Conservation (phyloP, 1,140 invertebrate species). For the Chlorops oryzae region DNA sequence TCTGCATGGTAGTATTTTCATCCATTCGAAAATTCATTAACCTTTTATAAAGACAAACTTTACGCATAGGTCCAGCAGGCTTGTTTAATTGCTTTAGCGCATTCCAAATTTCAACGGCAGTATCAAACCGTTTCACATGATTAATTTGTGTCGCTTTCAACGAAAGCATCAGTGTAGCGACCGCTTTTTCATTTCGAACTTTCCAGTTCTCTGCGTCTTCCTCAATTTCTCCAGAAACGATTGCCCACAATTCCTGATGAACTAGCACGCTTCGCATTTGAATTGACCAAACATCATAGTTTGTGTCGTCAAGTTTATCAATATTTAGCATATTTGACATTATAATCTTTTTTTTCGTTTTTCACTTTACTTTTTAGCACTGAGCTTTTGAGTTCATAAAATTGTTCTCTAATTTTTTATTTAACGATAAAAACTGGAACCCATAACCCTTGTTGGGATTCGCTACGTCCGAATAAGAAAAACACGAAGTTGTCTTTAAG, state of each 20-base stretch:
- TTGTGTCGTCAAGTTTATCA: slow-evolving; percentile 10
- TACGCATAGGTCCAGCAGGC: slow-evolving; percentile 11
- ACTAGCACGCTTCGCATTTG: slow-evolving; percentile 3
- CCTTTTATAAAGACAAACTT: slow-evolving; percentile 12
- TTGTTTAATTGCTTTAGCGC: slow-evolving; percentile 3
- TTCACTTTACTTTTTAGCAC: too few relatives aligned
- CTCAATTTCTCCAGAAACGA: not conserved
- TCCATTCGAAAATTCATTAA: slow-evolving; percentile 7
- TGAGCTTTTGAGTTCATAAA: too few relatives aligned
- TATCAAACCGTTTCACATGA: slow-evolving; percentile 8
- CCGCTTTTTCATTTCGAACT: slow-evolving; percentile 1
- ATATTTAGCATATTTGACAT: too few relatives aligned
- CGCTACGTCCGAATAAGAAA: too few relatives aligned
- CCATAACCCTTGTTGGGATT: too few relatives aligned
- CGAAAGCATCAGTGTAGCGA: slow-evolving; percentile 3
- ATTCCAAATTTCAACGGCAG: slow-evolving; percentile 9
- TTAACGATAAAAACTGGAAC: too few relatives aligned
- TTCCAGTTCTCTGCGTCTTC: not conserved
- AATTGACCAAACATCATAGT: slow-evolving; percentile 7
- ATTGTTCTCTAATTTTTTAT: too few relatives aligned
- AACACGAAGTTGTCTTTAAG: too few relatives aligned
- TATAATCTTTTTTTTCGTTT: not conserved
- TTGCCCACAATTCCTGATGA: not conserved
- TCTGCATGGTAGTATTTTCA: not conserved
- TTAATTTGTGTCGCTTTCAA: slow-evolving; percentile 7